Percentiles rank a stretch among this genome's conserved stretches.
Evolutionary conservation across 2,113 vertebrate species (phyloP).

Genomic region (Caranx ignobilis): DNA sequence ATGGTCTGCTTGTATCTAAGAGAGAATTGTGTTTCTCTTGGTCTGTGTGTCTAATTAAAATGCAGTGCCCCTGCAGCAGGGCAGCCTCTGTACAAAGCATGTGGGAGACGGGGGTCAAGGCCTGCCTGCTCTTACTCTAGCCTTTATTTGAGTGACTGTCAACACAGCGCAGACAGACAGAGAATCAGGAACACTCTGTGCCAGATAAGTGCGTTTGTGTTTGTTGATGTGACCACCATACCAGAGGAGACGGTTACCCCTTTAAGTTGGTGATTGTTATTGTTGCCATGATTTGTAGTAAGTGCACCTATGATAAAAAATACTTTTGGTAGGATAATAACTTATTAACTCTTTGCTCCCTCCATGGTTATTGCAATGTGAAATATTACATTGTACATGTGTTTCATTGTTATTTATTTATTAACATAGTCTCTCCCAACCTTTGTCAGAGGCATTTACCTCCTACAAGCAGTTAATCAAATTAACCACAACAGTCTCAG

Average conservation of each 20-base stretch:
- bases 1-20: not conserved
- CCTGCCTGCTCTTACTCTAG: slow-evolving; percentile 41
- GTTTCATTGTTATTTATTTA: not conserved
- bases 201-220: slow-evolving; percentile 37
- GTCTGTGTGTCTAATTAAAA: slow-evolving; percentile 60
- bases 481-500: slow-evolving; percentile 10
- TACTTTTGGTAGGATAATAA: not conserved
- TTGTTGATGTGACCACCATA: slow-evolving; percentile 26
- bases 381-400: not conserved
- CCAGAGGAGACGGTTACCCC: not conserved
- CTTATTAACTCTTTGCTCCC: not conserved
- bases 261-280: slow-evolving; percentile 18
- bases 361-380: not conserved
- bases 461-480: slow-evolving; percentile 16
- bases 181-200: slow-evolving; percentile 47
- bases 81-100: slow-evolving; percentile 44
- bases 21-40: slow-evolving; percentile 29
- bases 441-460: too few relatives aligned
- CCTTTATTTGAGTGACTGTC: slow-evolving; percentile 59
- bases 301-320: not conserved
- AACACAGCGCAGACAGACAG: slow-evolving; percentile 50
- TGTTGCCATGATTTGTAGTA: slow-evolving; percentile 16
- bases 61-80: slow-evolving; percentile 56
- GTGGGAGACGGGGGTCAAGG: slow-evolving; percentile 62
- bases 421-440: not conserved